Percentiles rank a stretch among this genome's conserved stretches.
phyloP scores from a whole-genome alignment of 1,140 invertebrate species.

The Rhynchophorus ferrugineus region DNA sequence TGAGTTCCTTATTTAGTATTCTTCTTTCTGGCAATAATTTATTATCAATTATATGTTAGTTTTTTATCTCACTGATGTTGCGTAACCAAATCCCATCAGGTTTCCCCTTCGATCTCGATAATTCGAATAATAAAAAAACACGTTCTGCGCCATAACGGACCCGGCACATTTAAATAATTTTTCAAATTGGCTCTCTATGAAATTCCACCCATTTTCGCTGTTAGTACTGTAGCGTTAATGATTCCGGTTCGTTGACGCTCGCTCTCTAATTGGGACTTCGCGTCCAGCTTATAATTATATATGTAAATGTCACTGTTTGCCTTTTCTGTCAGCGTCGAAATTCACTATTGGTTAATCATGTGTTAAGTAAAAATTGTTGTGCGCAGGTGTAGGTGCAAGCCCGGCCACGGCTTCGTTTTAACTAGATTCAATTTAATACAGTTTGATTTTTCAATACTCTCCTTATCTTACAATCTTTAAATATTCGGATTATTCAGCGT shows the following conservation, averaged over 20 bases:
- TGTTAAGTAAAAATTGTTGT: constrained; percentile 25
- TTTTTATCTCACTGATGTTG: no score
- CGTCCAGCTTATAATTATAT: constrained; percentile 32
- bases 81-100: no score
- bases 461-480: no score
- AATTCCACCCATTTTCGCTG: constrained; percentile 24
- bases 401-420: no score
- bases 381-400: no score
- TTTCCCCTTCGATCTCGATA: no score
- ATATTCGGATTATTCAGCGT: no score
- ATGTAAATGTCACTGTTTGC: constrained; percentile 31
- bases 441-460: no score
- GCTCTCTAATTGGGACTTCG: constrained; percentile 31
- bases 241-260: constrained; percentile 31
- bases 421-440: no score
- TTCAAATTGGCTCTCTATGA: constrained; percentile 23
- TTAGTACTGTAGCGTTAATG: constrained; percentile 32
- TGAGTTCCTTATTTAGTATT: no score
- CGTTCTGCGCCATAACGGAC: constrained; percentile 17
- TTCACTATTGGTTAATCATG: constrained; percentile 27
- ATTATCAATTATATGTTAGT: no score
- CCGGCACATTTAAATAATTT: constrained; percentile 18
- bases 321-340: constrained; percentile 18
- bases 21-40: no score
- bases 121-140: constrained; percentile 19